Evolutionary conservation across 2,113 vertebrate species (phyloP).

Genomic region (Theristicus caerulescens): DNA sequence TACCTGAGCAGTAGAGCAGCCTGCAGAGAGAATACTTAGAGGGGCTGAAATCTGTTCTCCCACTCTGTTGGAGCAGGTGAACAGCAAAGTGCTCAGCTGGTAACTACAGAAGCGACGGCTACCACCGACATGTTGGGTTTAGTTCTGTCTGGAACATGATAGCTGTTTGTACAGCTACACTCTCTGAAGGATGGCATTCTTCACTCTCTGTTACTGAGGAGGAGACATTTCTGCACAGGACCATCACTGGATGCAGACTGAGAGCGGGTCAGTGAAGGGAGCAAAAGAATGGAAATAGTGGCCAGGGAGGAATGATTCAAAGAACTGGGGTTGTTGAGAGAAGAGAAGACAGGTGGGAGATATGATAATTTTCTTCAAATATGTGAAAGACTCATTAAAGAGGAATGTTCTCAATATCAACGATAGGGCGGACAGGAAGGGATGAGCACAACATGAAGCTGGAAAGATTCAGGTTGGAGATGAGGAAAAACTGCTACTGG

Average conservation of each 20-base stretch:
- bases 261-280: background rate
- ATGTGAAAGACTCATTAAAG: background rate
- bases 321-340: background rate
- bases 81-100: background rate
- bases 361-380: background rate
- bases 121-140: background rate
- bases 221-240: background rate
- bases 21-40: background rate
- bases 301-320: background rate
- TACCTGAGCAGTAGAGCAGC: background rate
- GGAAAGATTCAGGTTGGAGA: background rate
- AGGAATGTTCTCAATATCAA: background rate
- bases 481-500: background rate
- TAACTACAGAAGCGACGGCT: background rate
- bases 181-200: background rate
- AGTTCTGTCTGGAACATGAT: accelerated
- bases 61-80: background rate
- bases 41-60: background rate
- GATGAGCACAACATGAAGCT: background rate
- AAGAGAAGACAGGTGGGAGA: background rate
- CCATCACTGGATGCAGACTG: background rate
- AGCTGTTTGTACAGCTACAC: background rate
- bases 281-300: background rate
- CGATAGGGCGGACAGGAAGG: background rate
- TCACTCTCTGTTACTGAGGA: background rate